Evolutionary conservation across 2,888 invertebrate species (phyloP).

Genomic region (Nephrotoma guestfalica): DNA sequence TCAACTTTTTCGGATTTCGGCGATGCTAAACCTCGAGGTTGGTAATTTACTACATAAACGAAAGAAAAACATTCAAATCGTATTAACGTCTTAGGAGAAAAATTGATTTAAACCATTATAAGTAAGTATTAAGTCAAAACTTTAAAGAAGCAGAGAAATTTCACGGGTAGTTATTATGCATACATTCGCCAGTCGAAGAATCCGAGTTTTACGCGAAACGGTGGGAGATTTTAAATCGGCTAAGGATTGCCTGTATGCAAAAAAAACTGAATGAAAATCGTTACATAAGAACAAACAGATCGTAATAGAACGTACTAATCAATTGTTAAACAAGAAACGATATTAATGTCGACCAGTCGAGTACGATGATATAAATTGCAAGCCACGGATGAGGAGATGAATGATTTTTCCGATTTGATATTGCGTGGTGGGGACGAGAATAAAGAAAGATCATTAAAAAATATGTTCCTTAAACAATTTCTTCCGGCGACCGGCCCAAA

Average conservation of each 20-base stretch:
- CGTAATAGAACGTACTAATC: conserved; percentile 35
- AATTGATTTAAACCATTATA: no score
- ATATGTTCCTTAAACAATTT: conserved; percentile 65
- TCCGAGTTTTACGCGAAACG: conserved; percentile 35
- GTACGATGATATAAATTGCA: conserved; percentile 52
- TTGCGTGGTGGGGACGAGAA: conserved; percentile 50
- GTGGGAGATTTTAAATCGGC: conserved; percentile 11
- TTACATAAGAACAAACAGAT: conserved; percentile 26
- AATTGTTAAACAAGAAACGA: conserved; percentile 41
- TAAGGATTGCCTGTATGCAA: conserved; percentile 15
- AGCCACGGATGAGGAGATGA: conserved; percentile 62
- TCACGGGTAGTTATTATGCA: conserved; percentile 41
- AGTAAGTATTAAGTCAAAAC: no score
- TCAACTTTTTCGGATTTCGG: no score
- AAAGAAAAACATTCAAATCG: no score
- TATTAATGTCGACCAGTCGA: conserved; percentile 62
- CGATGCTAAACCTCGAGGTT: no score
- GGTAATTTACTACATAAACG: no score
- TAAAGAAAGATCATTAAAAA: conserved; percentile 40
- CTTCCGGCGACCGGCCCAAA: conserved; percentile 49
- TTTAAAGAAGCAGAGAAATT: conserved; percentile 39
- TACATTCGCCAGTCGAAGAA: conserved; percentile 50
- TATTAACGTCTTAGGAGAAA: no score
- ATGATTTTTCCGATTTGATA: conserved; percentile 60
- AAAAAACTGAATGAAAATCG: conserved; percentile 21